These are phyloP conservation scores for Gortyna flavago DNA, from an alignment of 2,888 invertebrate genomes.

Conservation along the genomic window DNA sequence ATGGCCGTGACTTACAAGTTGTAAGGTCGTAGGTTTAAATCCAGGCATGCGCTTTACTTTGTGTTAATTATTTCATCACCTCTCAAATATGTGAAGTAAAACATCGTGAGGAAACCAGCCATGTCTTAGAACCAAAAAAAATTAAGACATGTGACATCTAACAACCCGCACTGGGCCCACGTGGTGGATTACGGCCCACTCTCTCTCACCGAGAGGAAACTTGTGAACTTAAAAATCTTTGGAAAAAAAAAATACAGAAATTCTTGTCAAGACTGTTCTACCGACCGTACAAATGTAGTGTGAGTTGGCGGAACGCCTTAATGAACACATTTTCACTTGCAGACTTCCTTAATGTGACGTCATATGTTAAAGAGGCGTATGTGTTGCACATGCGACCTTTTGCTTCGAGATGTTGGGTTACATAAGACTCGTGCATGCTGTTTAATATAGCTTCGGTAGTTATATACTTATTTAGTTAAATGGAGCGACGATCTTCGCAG, in stretches of 20 bases:
- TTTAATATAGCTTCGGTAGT: neutral
- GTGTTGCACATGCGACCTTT: conserved; percentile 8
- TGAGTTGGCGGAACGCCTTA: conserved; percentile 27
- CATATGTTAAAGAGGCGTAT: conserved; percentile 12
- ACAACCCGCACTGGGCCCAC: neutral
- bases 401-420: neutral
- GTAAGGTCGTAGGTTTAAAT: neutral
- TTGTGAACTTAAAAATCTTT: neutral
- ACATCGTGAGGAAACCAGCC: neutral
- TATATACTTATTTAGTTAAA: neutral
- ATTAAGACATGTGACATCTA: neutral
- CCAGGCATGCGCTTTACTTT: neutral
- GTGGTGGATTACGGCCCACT: neutral
- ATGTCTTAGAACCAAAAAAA: neutral
- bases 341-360: conserved; percentile 21
- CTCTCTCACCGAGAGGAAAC: neutral
- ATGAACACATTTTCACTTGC: conserved; percentile 52
- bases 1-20: neutral
- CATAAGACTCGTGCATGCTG: neutral
- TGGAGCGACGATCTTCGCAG: neutral
- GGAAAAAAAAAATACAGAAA: neutral
- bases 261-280: neutral
- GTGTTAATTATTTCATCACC: neutral
- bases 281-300: conserved; percentile 21
- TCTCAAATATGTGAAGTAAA: neutral